Conservation (phyloP, 1,140 invertebrate genomes). For the Aphaenogaster floridana region DNA sequence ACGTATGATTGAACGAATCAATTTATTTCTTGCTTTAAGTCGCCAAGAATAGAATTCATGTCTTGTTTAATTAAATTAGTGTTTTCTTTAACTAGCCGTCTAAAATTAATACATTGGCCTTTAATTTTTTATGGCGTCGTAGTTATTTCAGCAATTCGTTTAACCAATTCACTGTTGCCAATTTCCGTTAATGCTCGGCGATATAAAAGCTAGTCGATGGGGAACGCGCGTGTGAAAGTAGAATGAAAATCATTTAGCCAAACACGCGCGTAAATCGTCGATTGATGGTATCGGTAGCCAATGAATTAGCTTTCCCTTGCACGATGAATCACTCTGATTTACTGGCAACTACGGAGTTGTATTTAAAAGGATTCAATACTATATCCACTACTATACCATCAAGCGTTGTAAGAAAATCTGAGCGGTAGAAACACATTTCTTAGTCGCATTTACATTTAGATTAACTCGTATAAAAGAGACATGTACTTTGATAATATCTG, state of each 20-base stretch:
- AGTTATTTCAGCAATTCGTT: constrained; percentile 18
- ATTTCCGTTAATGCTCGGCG: constrained; percentile 4
- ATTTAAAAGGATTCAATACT: constrained; percentile 35
- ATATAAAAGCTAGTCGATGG: neutral
- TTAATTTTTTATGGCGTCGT: constrained; percentile 29
- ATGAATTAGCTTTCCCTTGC: constrained; percentile 35
- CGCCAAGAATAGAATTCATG: neutral
- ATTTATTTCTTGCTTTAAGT: constrained; percentile 3
- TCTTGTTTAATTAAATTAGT: neutral
- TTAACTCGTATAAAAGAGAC: neutral
- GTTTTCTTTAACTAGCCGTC: neutral
- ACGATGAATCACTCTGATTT: constrained; percentile 50
- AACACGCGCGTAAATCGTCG: constrained; percentile 39
- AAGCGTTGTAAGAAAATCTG: constrained; percentile 9
- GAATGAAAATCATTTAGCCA: constrained; percentile 64
- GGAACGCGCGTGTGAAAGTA: constrained; percentile 49
- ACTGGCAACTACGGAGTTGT: constrained; percentile 31
- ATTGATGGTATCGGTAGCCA: constrained; percentile 50
- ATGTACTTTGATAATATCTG: neutral
- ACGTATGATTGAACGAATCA: neutral
- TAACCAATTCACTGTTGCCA: constrained; percentile 58
- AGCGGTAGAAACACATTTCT: neutral
- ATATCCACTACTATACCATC: neutral
- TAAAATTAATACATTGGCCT: constrained; percentile 15
- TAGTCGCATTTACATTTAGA: constrained; percentile 34